phyloP scores from a whole-genome alignment of 2,888 invertebrate species.

The Leptinotarsa peninsularis region DNA sequence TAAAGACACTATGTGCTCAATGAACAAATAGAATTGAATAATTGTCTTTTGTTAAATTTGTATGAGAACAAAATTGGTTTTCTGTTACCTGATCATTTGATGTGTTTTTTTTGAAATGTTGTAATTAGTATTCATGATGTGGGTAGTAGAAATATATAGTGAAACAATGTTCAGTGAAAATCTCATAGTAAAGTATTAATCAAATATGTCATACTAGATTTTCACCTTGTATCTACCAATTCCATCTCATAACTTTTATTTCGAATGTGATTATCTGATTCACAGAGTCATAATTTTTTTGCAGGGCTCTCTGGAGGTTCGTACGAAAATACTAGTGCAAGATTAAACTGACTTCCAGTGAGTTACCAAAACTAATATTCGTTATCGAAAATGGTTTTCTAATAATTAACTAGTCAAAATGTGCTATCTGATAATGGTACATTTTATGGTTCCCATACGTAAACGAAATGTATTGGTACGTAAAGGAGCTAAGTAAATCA shows the following conservation, averaged over 20 bases:
- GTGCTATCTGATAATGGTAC: constrained; percentile 4
- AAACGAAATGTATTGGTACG: constrained; percentile 34
- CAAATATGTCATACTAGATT: too few species aligned
- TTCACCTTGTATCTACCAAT: too few species aligned
- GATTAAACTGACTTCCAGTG: constrained; percentile 30
- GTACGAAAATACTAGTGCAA: constrained; percentile 26
- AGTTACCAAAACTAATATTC: constrained; percentile 30
- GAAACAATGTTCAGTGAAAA: too few species aligned
- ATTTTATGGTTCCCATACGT: constrained; percentile 33
- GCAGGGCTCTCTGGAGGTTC: constrained; percentile 36
- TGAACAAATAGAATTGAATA: too few species aligned
- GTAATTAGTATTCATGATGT: too few species aligned
- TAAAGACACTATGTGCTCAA: too few species aligned
- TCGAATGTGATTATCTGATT: background rate
- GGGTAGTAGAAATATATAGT: too few species aligned
- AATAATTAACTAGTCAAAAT: constrained; percentile 13
- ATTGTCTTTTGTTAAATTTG: too few species aligned
- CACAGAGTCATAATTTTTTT: constrained; percentile 20
- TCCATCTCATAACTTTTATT: background rate
- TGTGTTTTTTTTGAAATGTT: too few species aligned
- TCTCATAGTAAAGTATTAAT: too few species aligned
- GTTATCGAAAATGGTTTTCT: constrained; percentile 20
- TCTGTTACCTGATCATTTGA: too few species aligned
- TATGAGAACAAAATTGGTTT: too few species aligned
- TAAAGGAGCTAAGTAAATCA: constrained; percentile 21